Percentiles rank a stretch among this genome's conserved stretches.
Conservation (phyloP, 2,888 invertebrate species). For the Tipula unca region DNA sequence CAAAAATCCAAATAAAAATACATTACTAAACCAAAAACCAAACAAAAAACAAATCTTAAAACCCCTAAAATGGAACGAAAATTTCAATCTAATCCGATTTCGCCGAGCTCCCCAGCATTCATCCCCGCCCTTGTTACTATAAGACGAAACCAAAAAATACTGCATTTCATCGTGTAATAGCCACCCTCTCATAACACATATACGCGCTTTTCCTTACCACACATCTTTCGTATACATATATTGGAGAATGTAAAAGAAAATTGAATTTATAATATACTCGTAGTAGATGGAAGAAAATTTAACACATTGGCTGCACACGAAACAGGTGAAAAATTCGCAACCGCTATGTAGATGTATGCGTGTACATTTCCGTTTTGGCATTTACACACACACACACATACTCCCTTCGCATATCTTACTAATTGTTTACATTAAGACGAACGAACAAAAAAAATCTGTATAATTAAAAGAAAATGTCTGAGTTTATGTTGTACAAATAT, state of each 20-base stretch:
- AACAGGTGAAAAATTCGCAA: background rate
- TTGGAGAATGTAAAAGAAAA: background rate
- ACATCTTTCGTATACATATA: background rate
- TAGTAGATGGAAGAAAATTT: background rate
- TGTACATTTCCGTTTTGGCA: background rate
- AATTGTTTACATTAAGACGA: background rate
- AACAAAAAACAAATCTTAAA: background rate
- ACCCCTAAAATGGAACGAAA: background rate
- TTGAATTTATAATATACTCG: background rate
- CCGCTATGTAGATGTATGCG: background rate
- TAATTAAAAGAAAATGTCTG: background rate
- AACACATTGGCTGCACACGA: background rate
- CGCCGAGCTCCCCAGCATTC: background rate
- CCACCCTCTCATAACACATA: background rate
- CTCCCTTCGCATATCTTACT: background rate
- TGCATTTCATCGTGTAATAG: background rate
- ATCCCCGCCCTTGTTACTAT: background rate
- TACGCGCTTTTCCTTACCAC: background rate
- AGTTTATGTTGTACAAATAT: background rate
- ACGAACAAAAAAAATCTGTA: background rate
- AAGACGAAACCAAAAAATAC: background rate
- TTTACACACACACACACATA: background rate
- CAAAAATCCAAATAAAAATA: background rate
- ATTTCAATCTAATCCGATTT: background rate
- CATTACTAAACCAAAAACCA: background rate